These are phyloP conservation scores for Poecilia gillii DNA, from an alignment of 2,797 vertebrate genomes.

Conservation along the genomic window DNA sequence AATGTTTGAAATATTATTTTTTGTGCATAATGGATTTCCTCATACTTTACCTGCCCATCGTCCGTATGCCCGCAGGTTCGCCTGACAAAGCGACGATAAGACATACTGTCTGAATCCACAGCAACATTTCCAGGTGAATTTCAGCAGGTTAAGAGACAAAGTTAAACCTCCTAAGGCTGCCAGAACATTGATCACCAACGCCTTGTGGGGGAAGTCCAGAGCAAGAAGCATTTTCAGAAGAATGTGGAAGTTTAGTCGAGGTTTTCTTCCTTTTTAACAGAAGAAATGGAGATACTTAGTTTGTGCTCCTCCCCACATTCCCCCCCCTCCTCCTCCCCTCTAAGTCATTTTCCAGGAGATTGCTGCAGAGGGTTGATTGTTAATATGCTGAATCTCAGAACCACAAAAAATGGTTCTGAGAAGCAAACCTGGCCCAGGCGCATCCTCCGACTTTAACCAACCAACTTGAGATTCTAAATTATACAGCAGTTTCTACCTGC, in stretches of 20 bases:
- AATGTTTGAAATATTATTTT: not conserved
- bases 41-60: slow-evolving; percentile 81
- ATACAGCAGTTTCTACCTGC: not conserved
- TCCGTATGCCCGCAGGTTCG: slow-evolving; percentile 73
- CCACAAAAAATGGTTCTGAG: not conserved
- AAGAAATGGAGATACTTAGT: slow-evolving; percentile 17
- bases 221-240: slow-evolving; percentile 1
- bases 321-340: slow-evolving; percentile 30
- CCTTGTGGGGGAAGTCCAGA: slow-evolving; percentile 27
- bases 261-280: slow-evolving; percentile 5
- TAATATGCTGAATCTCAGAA: not conserved
- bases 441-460: not conserved
- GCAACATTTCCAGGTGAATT: slow-evolving; percentile 73
- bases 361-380: not conserved
- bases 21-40: not conserved
- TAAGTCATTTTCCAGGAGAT: not conserved
- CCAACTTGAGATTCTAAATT: not conserved
- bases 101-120: slow-evolving; percentile 70
- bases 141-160: slow-evolving; percentile 60
- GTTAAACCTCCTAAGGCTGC: slow-evolving; percentile 58
- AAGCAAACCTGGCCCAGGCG: not conserved
- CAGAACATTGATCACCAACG: slow-evolving; percentile 39
- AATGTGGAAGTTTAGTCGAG: not conserved
- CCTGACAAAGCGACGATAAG: slow-evolving; percentile 72
- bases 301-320: slow-evolving; percentile 53